Base-by-base conservation (phyloP, 2,113 vertebrate genomes). In the Heptranchias perlo region DNA sequence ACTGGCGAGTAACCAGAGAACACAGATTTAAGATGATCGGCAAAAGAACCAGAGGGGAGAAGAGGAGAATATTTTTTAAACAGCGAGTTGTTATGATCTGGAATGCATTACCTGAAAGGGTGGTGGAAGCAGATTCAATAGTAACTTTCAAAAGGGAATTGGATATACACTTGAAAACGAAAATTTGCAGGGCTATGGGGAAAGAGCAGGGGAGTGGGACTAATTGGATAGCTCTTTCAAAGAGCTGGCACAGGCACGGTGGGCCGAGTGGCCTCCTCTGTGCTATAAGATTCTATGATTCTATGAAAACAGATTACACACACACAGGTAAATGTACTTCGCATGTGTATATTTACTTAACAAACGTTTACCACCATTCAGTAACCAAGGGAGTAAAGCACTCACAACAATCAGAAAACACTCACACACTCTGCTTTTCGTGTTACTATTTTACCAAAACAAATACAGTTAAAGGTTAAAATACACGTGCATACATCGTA, bases 71-170 rank as follows among this genome's bases (percentile, higher is more conserved):
- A 44, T 82, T 82, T 82, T 39, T 44, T 18, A 14, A 52, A 3
- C n/a, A 21, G 16, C 58, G 54, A 39, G 35, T 8, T 62, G 35
- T 93, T 93, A 93, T 21, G 16, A 6, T 62, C 91, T 93, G 91
- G 54, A 82, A 69, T 69, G 28, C 8, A 28, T 13, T 28, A 23
- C 47, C 49, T 31, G 58, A 93, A 61, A 21, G 14, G 4, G 76
- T 28, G 76, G 58, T 93, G 58, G 91, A 93, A 21, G 35, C 58
- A 89, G 91, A 93, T 62, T 93, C 16, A 62, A 62, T 62, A 39
- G n/a, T 31, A 62, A 93, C 91, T 93, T 62, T 62, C 58, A 62
- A 89, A 35, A 89, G 86, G 86, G 52, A 54, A 89, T 89, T 89
- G 28, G 52, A 89, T 14, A 54, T 35, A 89, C 35, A 89, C 28